Evolutionary conservation across 64 coral and sea anemone genomes (phyloP).

Genomic region (Pocillopora verrucosa): DNA sequence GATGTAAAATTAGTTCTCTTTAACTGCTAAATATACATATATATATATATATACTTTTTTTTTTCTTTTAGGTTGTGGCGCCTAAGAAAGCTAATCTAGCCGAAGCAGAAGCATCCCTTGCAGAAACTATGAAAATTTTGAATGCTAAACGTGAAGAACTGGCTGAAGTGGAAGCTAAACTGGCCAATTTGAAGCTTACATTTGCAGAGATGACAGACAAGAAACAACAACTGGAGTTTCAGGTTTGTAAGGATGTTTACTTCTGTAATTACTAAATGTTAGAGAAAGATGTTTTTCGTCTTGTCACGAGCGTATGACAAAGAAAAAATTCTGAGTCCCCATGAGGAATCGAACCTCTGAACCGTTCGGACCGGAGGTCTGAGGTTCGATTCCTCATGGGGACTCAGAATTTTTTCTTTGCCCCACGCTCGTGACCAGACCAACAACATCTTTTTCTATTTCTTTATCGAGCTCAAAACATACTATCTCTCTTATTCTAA

Average conservation of each 20-base stretch:
- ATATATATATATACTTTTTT: neutral
- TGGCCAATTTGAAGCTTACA: constrained; percentile 87
- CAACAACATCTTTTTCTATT: no score
- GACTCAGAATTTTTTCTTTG: no score
- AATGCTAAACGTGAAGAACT: constrained; percentile 90
- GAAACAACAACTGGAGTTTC: constrained; percentile 91
- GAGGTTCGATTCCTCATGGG: no score
- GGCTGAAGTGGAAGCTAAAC: constrained; percentile 90
- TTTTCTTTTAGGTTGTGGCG: constrained; percentile 73
- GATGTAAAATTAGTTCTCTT: neutral
- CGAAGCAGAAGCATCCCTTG: constrained; percentile 87
- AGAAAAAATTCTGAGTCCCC: no score
- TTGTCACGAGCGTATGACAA: no score
- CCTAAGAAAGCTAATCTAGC: constrained; percentile 92
- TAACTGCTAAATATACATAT: neutral
- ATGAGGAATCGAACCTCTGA: no score
- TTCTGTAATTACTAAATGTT: neutral
- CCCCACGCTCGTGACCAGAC: no score
- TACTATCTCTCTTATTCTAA: no score
- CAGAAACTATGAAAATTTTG: constrained; percentile 90
- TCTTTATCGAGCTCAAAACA: no score
- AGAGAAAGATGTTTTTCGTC: no score
- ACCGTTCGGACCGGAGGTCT: no score
- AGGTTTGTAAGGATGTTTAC: constrained; percentile 30
- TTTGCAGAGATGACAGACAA: constrained; percentile 99